Conservation (phyloP, 2,888 invertebrate species). For the Flexamia atlantica region DNA sequence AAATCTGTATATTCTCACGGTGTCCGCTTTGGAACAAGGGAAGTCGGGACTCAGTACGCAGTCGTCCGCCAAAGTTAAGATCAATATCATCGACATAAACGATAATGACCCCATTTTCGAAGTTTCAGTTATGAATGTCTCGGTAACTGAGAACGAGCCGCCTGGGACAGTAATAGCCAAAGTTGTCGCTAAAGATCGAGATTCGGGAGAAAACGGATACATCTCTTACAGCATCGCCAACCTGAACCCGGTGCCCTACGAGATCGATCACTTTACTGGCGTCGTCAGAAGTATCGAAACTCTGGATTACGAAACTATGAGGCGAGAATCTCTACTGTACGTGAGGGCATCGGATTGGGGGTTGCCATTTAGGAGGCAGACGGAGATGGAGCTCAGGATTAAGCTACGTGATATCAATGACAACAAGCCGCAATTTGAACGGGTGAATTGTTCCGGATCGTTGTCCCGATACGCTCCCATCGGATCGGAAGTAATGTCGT, state of each 20-base stretch:
- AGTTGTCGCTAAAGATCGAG: conserved; percentile 90
- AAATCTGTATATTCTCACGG: conserved; percentile 49
- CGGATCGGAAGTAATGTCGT: conserved; percentile 89
- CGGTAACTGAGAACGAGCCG: conserved; percentile 91
- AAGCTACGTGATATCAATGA: conserved; percentile 92
- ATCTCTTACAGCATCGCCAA: conserved; percentile 96
- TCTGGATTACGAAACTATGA: conserved; percentile 94
- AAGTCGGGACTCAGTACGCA: conserved; percentile 44
- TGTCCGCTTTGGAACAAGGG: conserved; percentile 54
- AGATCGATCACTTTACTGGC: conserved; percentile 95
- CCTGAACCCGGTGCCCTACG: conserved; percentile 94
- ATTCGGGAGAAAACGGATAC: conserved; percentile 95
- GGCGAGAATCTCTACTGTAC: conserved; percentile 86
- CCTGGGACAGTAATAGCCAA: conserved; percentile 91
- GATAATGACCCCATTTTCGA: conserved; percentile 61
- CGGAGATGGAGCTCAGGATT: conserved; percentile 90
- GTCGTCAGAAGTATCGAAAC: conserved; percentile 88
- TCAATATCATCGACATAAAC: conserved; percentile 52
- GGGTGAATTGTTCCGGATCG: conserved; percentile 89
- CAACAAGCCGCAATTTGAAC: conserved; percentile 93
- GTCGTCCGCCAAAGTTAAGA: conserved; percentile 60
- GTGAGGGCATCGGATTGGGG: conserved; percentile 97
- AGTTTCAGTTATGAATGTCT: conserved; percentile 74
- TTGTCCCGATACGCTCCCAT: conserved; percentile 86
- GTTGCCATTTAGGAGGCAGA: conserved; percentile 91